Base-by-base conservation (phyloP, 2,797 vertebrate species). In the Cyprinella venusta region DNA sequence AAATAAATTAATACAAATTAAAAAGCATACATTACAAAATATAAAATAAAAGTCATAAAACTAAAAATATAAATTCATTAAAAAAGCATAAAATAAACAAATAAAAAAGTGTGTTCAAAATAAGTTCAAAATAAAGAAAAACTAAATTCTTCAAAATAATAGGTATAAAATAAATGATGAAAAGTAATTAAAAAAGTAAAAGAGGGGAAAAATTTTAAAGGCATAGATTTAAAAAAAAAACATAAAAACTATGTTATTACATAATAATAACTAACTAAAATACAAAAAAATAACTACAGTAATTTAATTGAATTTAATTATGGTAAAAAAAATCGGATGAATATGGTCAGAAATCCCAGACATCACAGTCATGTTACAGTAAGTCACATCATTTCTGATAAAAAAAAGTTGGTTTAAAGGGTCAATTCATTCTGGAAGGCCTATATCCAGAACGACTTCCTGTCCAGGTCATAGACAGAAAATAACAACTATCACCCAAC, bases 401-500 rank as follows among this genome's bases (percentile, higher is more conserved):
- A 21, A 69, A 40, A 8, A 24, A 45, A n/a, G 16, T 15, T 54
- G 19, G 4, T 36, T 56, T 59, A 9, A 42, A 76, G n/a, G 8
- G 6, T 42, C 1, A 8, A 2, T 18, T 76, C 0, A 59, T 77
- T 76, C 38, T 59, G 42, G 75, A 18, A 13, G 38, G 36, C 36
- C 38, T 36, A 65, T 16, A 9, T 50, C 6, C 67, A 71, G 30
- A 45, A 19, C 5, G 19, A 64, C 40, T 36, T 54, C 19, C 33
- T 40, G 75, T 61, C 48, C 48, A 71, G 68, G 40, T 63, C 82
- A 71, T 15, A 79, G 76, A 64, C 54, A 71, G 38, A 79, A 71
- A 63, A 79, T 71, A 64, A 40, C 30, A 40, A 52, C 76, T 5
- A 19, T 76, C 61, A 85, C 21, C 15, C 24, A 8, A 45, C 10